Evolutionary conservation across 1,140 invertebrate genomes (phyloP), one percentile per base, ranked within the genome.

Genomic region (Bombus waltoni): DNA sequence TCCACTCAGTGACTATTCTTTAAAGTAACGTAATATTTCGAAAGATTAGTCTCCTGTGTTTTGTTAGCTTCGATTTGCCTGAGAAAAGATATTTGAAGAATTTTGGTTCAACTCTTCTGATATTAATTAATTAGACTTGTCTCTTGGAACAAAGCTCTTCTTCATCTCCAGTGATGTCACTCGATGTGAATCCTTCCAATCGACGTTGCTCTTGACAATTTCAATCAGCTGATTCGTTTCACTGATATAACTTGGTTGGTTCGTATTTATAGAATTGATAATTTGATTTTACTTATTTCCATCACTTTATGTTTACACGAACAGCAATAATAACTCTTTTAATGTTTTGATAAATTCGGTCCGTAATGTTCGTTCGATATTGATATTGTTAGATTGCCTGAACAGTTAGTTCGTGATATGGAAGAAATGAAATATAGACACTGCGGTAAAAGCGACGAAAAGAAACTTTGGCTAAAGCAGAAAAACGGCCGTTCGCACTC

Each of bases 191-290:
- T 59, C 8, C 6, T 25, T 38, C 38, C 62, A 15, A 0, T 18
- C 3, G 3, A 28, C 2, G 1, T 4, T 77, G 11, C 57, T 57
- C 68, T 38, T 25, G 28, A 42, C 35, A 62, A 68, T 42, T 71
- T 79, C 70, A 66, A 88, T 86, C 87, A 89, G 87, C 88, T 89
- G 87, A n/a, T 59, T 28, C 66, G 71, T 76, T 82, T 44, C 75
- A 28, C 53, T 28, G 65, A 73, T 84, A 18, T 9, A 42, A 65
- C 15, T 73, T 22, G 13, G 22, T 28, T 44, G 4, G 11, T 9
- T 10, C 13, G 13, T 18, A 15, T 66, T 32, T 1, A 10, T 38
- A 1, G 13, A 47, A 44, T 44, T 10, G 40, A 35, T 53, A 65
- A 28, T 25, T 15, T 13, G 1, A 9, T 32, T 42, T 38, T 47